Percentiles rank a stretch among this genome's conserved stretches.
Evolutionary conservation across 2,113 vertebrate species (phyloP).

Genomic region (Synchiropus splendidus): DNA sequence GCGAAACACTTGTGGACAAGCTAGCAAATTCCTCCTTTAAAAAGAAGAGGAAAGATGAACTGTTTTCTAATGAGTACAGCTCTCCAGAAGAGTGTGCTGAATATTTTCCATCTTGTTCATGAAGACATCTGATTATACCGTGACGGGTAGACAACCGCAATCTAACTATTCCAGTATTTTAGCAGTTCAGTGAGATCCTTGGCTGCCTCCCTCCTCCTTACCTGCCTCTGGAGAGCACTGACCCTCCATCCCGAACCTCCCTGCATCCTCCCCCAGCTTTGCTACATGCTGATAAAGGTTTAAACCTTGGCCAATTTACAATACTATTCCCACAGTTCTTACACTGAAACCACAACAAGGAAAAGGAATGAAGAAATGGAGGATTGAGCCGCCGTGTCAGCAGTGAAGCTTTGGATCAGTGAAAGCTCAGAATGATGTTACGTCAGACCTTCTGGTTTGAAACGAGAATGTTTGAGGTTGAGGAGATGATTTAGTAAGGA

Average conservation of each 20-base stretch:
- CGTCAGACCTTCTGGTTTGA: no score
- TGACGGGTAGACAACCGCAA: slow-evolving; percentile 13
- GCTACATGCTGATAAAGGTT: slow-evolving; percentile 33
- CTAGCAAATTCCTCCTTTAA: not conserved
- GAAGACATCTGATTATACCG: slow-evolving; percentile 13
- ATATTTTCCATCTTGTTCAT: not conserved
- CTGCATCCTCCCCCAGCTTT: slow-evolving; percentile 4
- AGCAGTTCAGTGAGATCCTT: slow-evolving; percentile 35
- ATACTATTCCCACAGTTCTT: slow-evolving; percentile 21
- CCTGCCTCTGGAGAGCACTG: slow-evolving; percentile 14
- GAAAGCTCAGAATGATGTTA: slow-evolving; percentile 2
- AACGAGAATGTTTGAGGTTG: no score
- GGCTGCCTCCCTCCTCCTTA: slow-evolving; percentile 16
- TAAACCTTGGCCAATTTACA: slow-evolving; percentile 31
- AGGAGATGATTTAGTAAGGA: no score
- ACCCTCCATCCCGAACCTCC: slow-evolving; percentile 3
- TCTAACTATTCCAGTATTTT: slow-evolving; percentile 20
- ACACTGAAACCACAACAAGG: slow-evolving; percentile 22
- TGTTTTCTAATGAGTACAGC: not conserved
- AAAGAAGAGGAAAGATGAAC: not conserved
- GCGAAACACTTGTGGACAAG: not conserved
- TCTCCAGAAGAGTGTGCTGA: not conserved
- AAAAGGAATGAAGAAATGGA: not conserved
- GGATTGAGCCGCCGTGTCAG: slow-evolving; percentile 1
- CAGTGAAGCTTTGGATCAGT: not conserved